Conservation (phyloP, 2,113 vertebrate genomes). For the Lepisosteus oculatus region DNA sequence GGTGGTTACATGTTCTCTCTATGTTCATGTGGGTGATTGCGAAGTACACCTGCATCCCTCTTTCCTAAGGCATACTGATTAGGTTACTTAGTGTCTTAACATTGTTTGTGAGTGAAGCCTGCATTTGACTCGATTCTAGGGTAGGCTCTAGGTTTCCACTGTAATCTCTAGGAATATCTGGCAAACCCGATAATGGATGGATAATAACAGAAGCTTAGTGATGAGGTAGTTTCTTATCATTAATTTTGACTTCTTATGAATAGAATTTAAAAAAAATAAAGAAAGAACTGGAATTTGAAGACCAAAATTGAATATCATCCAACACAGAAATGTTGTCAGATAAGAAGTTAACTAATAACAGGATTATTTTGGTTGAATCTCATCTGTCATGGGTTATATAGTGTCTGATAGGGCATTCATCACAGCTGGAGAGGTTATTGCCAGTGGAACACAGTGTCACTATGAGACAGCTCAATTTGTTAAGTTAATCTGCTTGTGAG, state of each 20-base stretch:
- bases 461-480: slow-evolving; percentile 16
- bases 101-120: too few species aligned
- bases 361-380: slow-evolving; percentile 10
- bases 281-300: background rate
- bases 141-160: too few species aligned
- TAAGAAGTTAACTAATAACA: slow-evolving; percentile 14
- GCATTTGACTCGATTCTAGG: too few species aligned
- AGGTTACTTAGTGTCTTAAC: too few species aligned
- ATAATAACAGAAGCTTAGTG: too few species aligned
- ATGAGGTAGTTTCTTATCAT: too few species aligned
- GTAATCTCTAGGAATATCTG: too few species aligned
- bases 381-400: slow-evolving; percentile 12
- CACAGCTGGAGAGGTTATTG: slow-evolving; percentile 6
- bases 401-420: slow-evolving; percentile 13
- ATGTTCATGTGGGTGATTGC: too few species aligned
- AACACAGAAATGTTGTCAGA: background rate
- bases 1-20: too few species aligned
- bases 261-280: background rate
- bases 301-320: background rate
- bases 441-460: slow-evolving; percentile 10
- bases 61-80: too few species aligned
- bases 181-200: too few species aligned
- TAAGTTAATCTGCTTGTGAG: slow-evolving; percentile 16
- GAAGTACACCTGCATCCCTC: too few species aligned
- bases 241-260: background rate